Evolutionary conservation across 2,888 invertebrate genomes (phyloP), one percentile per base, ranked within the genome.

Genomic region (Scaptomyza reducta): DNA sequence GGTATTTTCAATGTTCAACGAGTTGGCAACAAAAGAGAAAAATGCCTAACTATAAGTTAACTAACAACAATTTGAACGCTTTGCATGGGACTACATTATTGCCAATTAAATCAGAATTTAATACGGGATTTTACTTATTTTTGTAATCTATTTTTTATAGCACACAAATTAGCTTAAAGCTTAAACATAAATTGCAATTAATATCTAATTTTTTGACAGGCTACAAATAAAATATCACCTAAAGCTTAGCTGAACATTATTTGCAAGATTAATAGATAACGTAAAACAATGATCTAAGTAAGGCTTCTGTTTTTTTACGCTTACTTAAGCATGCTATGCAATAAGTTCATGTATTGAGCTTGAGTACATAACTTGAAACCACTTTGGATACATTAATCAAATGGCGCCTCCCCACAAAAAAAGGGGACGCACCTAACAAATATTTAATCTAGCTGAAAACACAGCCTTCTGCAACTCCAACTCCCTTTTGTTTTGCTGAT

Each of bases 371-470:
- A 56, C 49, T 41, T 63, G 56, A 47, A 44, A 46, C 51, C 73
- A 27, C 45, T 62, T 49, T 49, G 49, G 46, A 57, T 46, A 70
- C 85, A 89, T 89, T 86, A 88, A 89, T 88, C 89, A 87, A 74
- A 70, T 59, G 68, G 67, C 54, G 27, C 6, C 47, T 38, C 16
- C 14, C 14, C 6, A 3, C 33, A 14, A n/a, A 35, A 14, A 38
- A 67, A 65, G 61, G 65, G 70, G 63, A 62, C 61, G 63, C 80
- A 68, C 65, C 68, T 82, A 83, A 65, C 58, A 73, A 67, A 79
- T 73, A 88, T 80, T 88, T 88, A 88, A 84, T 84, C 87, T 87
- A 70, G 72, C 84, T 74, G 70, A 70, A 70, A 74, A 65, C 76
- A 74, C 63, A 56, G 54, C 64, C 45, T 64, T 46, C 55, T 49